These are phyloP conservation scores for Drosophila tristis DNA, from an alignment of 1,140 invertebrate species.

Conservation along the genomic window DNA sequence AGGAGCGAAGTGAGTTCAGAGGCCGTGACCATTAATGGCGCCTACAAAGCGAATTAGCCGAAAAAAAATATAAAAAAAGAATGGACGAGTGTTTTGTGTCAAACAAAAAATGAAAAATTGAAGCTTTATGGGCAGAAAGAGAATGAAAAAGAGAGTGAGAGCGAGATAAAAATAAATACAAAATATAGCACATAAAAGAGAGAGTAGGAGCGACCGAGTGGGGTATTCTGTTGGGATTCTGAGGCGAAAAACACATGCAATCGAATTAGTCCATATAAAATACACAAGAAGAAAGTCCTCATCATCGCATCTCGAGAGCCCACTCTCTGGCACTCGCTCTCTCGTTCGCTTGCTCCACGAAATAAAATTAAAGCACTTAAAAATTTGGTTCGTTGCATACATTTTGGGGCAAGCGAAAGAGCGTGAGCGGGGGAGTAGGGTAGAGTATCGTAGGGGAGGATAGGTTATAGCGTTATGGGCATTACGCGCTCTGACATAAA, in stretches of 20 bases:
- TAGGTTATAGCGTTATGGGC: slow-evolving; percentile 2
- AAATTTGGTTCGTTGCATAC: slow-evolving; percentile 67
- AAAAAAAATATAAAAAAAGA: slow-evolving; percentile 4
- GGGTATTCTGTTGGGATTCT: too few species aligned
- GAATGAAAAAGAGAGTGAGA: not conserved
- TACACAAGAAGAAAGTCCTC: not conserved
- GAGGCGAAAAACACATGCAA: slow-evolving; percentile 26
- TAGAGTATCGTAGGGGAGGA: too few species aligned
- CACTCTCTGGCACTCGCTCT: not conserved
- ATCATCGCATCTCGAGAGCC: not conserved
- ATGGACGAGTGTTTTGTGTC: not conserved
- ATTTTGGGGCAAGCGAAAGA: slow-evolving; percentile 35
- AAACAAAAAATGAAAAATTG: not conserved
- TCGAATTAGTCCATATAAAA: slow-evolving; percentile 57
- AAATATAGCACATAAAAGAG: too few species aligned
- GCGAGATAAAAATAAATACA: not conserved
- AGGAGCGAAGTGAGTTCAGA: too few species aligned
- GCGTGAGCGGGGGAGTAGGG: not conserved
- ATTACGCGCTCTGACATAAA: slow-evolving; percentile 47
- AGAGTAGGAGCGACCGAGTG: too few species aligned
- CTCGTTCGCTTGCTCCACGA: slow-evolving; percentile 13
- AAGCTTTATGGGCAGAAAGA: not conserved
- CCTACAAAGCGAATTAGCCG: slow-evolving; percentile 60
- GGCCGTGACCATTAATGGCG: slow-evolving; percentile 48
- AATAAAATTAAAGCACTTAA: slow-evolving; percentile 81